Evolutionary conservation across 2,888 invertebrate genomes (phyloP).

Genomic region (Sabatieria punctata): DNA sequence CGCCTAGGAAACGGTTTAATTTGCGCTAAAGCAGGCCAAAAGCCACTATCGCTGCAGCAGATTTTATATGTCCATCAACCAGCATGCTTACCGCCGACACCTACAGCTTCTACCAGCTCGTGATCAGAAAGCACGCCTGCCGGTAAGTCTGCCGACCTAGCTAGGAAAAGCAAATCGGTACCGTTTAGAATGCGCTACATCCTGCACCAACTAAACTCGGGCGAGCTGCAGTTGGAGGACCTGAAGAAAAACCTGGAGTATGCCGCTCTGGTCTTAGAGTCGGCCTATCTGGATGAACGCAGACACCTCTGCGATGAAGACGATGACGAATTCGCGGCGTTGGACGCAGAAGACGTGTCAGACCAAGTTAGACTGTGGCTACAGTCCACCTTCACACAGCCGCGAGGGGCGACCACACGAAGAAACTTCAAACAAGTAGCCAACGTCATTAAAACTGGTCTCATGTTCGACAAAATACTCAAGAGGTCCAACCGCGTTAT

Average conservation of each 20-base stretch:
- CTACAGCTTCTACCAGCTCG: slow-evolving; percentile 29
- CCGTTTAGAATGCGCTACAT: slow-evolving; percentile 69
- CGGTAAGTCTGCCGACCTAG: slow-evolving; percentile 17
- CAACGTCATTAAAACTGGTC: no score
- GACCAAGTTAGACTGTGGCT: slow-evolving; percentile 85
- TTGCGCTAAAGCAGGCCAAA: no score
- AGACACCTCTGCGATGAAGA: slow-evolving; percentile 39
- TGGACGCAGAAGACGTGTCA: slow-evolving; percentile 80
- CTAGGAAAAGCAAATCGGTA: no score
- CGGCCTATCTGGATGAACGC: slow-evolving; percentile 72
- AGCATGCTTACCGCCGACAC: no score
- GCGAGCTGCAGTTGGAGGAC: slow-evolving; percentile 65
- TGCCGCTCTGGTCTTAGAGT: slow-evolving; percentile 70
- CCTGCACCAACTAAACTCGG: slow-evolving; percentile 57
- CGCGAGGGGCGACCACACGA: no score
- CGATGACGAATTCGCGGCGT: slow-evolving; percentile 79
- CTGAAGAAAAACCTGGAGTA: slow-evolving; percentile 73
- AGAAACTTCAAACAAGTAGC: no score
- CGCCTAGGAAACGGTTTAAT: no score
- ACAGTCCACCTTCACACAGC: slow-evolving; percentile 79
- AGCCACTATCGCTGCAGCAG: no score
- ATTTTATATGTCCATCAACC: no score
- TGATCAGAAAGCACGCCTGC: slow-evolving; percentile 29
- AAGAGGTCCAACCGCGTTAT: no score
- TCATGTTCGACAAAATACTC: no score